Conservation (phyloP, 2,888 invertebrate species). For the Drosophila anomelani region DNA sequence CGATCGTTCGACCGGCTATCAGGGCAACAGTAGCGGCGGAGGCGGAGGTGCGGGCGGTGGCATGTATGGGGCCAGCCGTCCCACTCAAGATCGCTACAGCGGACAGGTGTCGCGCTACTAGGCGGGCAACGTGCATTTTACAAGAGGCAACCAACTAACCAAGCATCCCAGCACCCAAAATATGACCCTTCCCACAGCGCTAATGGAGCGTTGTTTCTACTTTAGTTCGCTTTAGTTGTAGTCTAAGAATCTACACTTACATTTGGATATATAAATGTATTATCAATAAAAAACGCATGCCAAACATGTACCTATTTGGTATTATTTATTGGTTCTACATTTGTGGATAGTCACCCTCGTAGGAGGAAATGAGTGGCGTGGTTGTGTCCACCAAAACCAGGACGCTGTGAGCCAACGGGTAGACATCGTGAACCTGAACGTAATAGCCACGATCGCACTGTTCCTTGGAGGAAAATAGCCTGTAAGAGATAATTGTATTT, state of each 20-base stretch:
- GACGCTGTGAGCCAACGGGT: slow-evolving; percentile 86
- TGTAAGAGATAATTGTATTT: slow-evolving; percentile 53
- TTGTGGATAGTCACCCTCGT: slow-evolving; percentile 58
- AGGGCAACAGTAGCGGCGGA: slow-evolving; percentile 67
- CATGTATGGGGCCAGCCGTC: slow-evolving; percentile 79
- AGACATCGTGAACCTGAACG: slow-evolving; percentile 86
- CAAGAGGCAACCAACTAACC: slow-evolving; percentile 42
- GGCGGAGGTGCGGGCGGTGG: slow-evolving; percentile 57
- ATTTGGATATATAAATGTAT: slow-evolving; percentile 60
- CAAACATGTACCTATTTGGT: background rate
- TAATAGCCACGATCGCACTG: slow-evolving; percentile 86
- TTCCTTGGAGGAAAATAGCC: slow-evolving; percentile 86
- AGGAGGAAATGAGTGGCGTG: slow-evolving; percentile 85
- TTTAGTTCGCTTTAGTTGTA: slow-evolving; percentile 61
- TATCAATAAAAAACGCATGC: slow-evolving; percentile 15
- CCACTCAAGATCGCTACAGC: slow-evolving; percentile 83
- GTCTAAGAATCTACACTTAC: slow-evolving; percentile 57
- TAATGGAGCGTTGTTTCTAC: slow-evolving; percentile 21
- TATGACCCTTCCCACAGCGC: slow-evolving; percentile 31
- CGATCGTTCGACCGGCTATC: slow-evolving; percentile 83
- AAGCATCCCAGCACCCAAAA: slow-evolving; percentile 13
- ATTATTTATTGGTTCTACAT: background rate
- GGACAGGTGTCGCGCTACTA: slow-evolving; percentile 83
- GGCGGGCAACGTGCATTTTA: slow-evolving; percentile 34
- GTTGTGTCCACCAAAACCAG: slow-evolving; percentile 88